Percentiles rank a stretch among this genome's conserved stretches.
phyloP scores from a whole-genome alignment of 2,113 vertebrate species.

The Tetrao urogallus region DNA sequence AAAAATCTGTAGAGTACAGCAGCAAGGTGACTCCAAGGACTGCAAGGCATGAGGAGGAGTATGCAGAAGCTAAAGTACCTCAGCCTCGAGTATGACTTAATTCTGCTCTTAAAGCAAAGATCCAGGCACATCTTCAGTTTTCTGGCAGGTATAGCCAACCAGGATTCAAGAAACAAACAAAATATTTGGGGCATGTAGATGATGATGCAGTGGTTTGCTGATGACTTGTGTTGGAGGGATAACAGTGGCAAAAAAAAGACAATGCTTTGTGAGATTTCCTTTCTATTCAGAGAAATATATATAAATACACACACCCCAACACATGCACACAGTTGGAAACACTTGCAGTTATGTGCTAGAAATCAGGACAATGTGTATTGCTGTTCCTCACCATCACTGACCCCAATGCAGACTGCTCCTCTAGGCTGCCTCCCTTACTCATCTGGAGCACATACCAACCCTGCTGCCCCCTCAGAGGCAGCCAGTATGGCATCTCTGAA shows the following conservation, averaged over 20 bases:
- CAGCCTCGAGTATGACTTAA: conserved; percentile 56
- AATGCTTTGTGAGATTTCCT: not conserved
- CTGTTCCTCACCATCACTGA: not conserved
- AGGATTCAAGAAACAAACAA: not conserved
- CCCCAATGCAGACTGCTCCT: not conserved
- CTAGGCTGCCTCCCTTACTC: not conserved
- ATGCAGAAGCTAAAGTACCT: conserved; percentile 40
- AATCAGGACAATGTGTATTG: rapidly evolving
- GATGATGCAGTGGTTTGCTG: not conserved
- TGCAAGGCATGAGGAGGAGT: conserved; percentile 20
- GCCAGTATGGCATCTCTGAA: not conserved
- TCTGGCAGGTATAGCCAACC: not conserved
- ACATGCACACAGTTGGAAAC: not conserved
- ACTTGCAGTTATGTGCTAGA: not conserved
- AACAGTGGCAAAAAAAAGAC: not conserved
- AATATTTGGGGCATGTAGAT: conserved; percentile 14
- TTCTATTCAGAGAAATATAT: not conserved
- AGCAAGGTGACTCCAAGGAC: conserved; percentile 63
- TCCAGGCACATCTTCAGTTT: not conserved
- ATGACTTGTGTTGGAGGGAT: not conserved
- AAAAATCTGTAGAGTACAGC: conserved; percentile 20
- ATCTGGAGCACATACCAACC: not conserved
- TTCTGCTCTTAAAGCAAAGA: conserved; percentile 6
- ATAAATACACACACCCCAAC: not conserved
- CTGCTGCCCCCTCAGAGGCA: not conserved